phyloP scores from a whole-genome alignment of 92 coral and sea anemone genomes.

The Epizoanthus rinbou region DNA sequence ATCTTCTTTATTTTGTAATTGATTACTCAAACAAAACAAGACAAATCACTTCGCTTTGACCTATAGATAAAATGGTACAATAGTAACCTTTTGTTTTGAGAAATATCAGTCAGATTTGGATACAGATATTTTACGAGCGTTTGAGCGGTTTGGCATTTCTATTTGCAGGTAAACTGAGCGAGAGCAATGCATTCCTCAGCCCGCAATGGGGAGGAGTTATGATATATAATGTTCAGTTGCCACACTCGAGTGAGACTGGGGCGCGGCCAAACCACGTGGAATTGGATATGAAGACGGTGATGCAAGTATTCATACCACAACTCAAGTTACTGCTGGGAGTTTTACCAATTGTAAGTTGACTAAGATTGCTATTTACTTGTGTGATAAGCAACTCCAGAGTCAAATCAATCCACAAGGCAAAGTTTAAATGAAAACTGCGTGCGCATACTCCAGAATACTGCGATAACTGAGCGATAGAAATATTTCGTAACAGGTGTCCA shows the following conservation, averaged over 20 bases:
- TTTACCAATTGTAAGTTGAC: slow-evolving; percentile 70
- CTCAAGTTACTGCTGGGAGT: slow-evolving; percentile 82
- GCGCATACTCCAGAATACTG: no score
- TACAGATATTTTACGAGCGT: no score
- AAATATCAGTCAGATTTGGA: no score
- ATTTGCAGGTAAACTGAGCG: slow-evolving; percentile 60
- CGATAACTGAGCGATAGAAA: no score
- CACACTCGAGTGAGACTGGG: slow-evolving; percentile 42
- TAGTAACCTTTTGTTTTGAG: no score
- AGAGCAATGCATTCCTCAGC: slow-evolving; percentile 93
- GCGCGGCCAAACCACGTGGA: slow-evolving; percentile 57
- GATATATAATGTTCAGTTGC: slow-evolving; percentile 72
- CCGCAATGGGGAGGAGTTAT: slow-evolving; percentile 98
- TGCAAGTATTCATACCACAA: slow-evolving; percentile 80
- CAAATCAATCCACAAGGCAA: not conserved
- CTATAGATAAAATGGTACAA: no score
- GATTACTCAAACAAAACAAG: no score
- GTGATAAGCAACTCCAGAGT: not conserved
- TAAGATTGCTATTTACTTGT: not conserved
- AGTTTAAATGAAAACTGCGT: no score
- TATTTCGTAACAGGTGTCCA: no score
- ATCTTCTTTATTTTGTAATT: no score
- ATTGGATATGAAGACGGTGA: slow-evolving; percentile 67
- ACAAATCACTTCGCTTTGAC: no score
- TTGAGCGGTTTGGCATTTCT: not conserved